phyloP scores from a whole-genome alignment of 1,140 invertebrate species.

The Kradibia gibbosae region DNA sequence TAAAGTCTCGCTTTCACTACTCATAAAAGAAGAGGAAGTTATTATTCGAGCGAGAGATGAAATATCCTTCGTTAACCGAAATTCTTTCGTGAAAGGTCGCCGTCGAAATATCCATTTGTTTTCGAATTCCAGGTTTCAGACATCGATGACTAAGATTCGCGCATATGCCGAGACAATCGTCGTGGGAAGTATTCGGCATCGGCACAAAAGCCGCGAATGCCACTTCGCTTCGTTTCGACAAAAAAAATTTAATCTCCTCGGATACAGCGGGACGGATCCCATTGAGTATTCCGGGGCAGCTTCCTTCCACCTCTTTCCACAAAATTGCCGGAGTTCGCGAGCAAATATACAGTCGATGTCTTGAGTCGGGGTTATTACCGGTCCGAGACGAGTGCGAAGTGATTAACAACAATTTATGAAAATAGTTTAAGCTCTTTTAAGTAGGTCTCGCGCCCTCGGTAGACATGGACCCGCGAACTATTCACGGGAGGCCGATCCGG shows the following conservation, averaged over 20 bases:
- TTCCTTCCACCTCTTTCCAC: neutral
- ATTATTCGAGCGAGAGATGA: too few relatives aligned
- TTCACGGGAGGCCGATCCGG: constrained; percentile 19
- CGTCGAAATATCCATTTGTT: neutral
- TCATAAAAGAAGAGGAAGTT: too few relatives aligned
- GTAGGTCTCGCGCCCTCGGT: constrained; percentile 24
- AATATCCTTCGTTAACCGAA: too few relatives aligned
- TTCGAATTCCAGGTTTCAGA: neutral
- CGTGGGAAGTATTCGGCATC: neutral
- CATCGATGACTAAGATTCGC: neutral
- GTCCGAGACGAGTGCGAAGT: neutral
- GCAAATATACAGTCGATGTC: neutral
- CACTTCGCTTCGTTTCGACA: neutral
- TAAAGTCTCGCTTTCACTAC: too few relatives aligned
- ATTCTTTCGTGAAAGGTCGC: too few relatives aligned
- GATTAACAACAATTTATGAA: constrained; percentile 48
- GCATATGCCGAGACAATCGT: neutral
- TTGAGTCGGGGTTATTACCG: constrained; percentile 33
- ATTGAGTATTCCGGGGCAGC: neutral
- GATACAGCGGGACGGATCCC: neutral
- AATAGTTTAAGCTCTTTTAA: constrained; percentile 49
- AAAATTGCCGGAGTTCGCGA: neutral
- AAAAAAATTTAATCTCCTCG: neutral
- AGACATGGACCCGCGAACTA: constrained; percentile 8
- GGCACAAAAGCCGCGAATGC: neutral